Conservation (phyloP, 2,797 vertebrate genomes). For the Centropyge bicolor region DNA sequence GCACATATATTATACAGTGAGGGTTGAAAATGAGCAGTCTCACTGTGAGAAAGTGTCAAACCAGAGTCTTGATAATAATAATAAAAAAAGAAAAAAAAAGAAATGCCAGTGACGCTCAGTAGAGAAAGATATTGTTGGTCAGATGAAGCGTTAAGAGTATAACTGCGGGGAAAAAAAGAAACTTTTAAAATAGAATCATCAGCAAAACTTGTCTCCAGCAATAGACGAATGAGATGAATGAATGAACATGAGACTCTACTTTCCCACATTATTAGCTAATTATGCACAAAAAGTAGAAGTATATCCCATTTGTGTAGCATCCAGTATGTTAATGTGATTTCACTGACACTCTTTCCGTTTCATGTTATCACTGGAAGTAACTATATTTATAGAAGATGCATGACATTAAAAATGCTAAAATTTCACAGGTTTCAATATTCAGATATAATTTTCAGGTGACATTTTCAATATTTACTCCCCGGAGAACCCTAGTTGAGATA, state of each 20-base stretch:
- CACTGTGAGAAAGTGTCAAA: conserved; percentile 49
- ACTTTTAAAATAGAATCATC: conserved; percentile 6
- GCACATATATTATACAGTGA: conserved; percentile 58
- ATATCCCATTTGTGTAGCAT: not conserved
- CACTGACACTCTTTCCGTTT: not conserved
- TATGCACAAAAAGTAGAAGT: conserved; percentile 14
- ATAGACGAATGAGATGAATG: not conserved
- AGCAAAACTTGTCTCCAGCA: conserved; percentile 13
- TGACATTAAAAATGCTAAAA: conserved; percentile 30
- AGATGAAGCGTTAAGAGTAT: conserved; percentile 4
- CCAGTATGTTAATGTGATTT: conserved; percentile 16
- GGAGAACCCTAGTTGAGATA: conserved; percentile 49
- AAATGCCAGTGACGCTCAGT: conserved; percentile 29
- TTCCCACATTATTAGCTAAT: not conserved
- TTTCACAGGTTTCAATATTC: conserved; percentile 38
- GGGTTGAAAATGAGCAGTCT: conserved; percentile 51
- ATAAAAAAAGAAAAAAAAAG: too few species aligned
- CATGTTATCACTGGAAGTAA: not conserved
- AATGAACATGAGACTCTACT: not conserved
- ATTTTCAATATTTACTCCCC: conserved; percentile 57
- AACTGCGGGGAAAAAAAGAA: not conserved
- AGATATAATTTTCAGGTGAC: conserved; percentile 59
- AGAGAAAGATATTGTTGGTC: conserved; percentile 28
- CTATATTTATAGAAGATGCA: not conserved
- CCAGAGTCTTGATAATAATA: conserved; percentile 28